These are phyloP conservation scores for Centropyge bicolor DNA, from an alignment of 2,797 vertebrate genomes.

Conservation along the genomic window DNA sequence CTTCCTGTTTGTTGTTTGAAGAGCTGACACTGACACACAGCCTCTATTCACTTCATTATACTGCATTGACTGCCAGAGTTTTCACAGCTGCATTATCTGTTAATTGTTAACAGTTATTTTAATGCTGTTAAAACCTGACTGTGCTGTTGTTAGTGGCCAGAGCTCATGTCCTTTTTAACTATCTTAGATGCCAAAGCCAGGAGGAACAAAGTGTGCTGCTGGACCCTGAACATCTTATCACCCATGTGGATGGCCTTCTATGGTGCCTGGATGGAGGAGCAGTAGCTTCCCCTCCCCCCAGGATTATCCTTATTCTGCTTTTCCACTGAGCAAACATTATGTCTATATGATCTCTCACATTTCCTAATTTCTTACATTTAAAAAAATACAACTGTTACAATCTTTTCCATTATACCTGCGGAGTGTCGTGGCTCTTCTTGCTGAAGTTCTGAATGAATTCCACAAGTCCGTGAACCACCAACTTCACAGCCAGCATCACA, in stretches of 20 bases:
- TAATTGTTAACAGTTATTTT: constrained; percentile 2
- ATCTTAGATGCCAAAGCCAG: neutral
- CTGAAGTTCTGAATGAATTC: constrained; percentile 98
- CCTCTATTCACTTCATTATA: too few species aligned
- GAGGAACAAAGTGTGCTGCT: constrained; percentile 10
- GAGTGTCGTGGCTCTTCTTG: constrained; percentile 94
- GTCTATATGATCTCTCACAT: neutral
- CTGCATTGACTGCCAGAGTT: too few species aligned
- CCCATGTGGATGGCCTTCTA: neutral
- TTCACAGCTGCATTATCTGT: constrained; percentile 20
- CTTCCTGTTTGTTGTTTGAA: neutral
- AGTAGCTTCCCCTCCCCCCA: neutral
- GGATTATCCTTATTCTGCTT: neutral
- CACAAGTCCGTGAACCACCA: constrained; percentile 95
- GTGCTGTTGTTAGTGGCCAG: neutral
- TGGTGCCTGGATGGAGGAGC: neutral
- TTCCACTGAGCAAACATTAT: neutral
- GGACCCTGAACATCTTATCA: constrained; percentile 11
- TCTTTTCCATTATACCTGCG: constrained; percentile 85
- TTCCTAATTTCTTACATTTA: neutral
- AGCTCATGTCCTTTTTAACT: neutral
- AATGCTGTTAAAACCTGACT: neutral
- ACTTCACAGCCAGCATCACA: constrained; percentile 94
- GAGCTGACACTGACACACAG: neutral
- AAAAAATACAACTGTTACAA: neutral